Evolutionary conservation across 2,113 vertebrate genomes (phyloP).

Genomic region (Telmatochromis sp.): DNA sequence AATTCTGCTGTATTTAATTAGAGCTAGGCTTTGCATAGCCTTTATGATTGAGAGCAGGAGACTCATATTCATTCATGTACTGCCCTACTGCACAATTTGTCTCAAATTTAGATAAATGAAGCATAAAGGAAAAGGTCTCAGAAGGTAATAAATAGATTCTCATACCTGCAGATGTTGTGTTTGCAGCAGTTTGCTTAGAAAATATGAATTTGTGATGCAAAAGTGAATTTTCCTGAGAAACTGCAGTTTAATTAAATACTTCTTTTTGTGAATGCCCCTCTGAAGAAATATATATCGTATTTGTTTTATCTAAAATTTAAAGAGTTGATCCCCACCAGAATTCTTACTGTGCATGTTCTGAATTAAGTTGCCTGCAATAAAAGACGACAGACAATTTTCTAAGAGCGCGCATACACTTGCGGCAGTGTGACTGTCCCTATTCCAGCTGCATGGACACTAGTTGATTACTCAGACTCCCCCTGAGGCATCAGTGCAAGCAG

Average conservation of each 20-base stretch:
- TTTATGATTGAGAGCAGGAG: neutral
- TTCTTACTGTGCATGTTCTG: slow-evolving; percentile 76
- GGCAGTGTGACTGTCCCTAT: slow-evolving; percentile 54
- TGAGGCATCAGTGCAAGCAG: slow-evolving; percentile 44
- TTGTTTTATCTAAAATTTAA: neutral
- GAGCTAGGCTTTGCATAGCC: neutral
- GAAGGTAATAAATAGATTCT: neutral
- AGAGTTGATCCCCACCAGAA: slow-evolving; percentile 60
- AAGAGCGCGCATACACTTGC: slow-evolving; percentile 33
- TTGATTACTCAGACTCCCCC: slow-evolving; percentile 21
- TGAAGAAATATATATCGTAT: neutral
- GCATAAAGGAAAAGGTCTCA: neutral
- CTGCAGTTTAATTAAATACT: neutral
- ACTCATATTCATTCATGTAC: neutral
- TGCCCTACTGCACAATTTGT: neutral
- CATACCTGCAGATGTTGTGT: slow-evolving; percentile 33
- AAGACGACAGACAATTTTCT: slow-evolving; percentile 22
- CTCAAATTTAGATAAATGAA: neutral
- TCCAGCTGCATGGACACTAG: slow-evolving; percentile 58
- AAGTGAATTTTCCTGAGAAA: neutral
- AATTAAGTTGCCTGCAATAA: slow-evolving; percentile 68
- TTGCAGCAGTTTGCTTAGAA: neutral
- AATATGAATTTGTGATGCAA: neutral
- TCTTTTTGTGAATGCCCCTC: neutral
- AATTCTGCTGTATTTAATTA: neutral